Conservation (phyloP, 1,140 invertebrate species). For the Euschistus heros region DNA sequence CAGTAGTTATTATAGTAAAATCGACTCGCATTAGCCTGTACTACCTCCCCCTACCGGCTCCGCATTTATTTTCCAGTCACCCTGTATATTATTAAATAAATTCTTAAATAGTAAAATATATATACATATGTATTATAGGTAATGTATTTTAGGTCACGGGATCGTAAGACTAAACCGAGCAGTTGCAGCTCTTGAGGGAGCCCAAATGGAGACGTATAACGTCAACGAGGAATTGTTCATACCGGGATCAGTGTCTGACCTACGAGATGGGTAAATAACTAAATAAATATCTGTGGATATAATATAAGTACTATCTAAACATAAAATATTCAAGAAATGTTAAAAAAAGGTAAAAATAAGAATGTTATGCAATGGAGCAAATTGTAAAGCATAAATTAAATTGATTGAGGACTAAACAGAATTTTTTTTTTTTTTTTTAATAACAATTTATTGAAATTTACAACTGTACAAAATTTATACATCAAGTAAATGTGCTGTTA, state of each 20-base stretch:
- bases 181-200: not conserved
- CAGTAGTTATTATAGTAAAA: too few species aligned
- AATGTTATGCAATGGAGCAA: too few species aligned
- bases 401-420: too few species aligned
- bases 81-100: not conserved
- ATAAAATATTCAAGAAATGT: too few species aligned
- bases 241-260: slow-evolving; percentile 21
- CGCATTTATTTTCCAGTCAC: not conserved
- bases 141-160: not conserved
- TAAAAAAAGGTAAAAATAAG: too few species aligned
- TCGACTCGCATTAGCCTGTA: too few species aligned
- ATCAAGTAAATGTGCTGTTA: too few species aligned
- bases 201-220: slow-evolving; percentile 20
- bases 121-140: not conserved
- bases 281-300: not conserved
- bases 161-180: not conserved
- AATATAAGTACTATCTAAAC: too few species aligned
- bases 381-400: too few species aligned
- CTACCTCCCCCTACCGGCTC: not conserved
- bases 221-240: slow-evolving; percentile 13
- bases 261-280: slow-evolving; percentile 18
- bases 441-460: too few species aligned
- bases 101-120: not conserved
- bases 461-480: too few species aligned
- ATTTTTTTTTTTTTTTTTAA: too few species aligned